These are phyloP conservation scores for Cistogaster globosa DNA, from an alignment of 2,888 invertebrate species.

Conservation along the genomic window DNA sequence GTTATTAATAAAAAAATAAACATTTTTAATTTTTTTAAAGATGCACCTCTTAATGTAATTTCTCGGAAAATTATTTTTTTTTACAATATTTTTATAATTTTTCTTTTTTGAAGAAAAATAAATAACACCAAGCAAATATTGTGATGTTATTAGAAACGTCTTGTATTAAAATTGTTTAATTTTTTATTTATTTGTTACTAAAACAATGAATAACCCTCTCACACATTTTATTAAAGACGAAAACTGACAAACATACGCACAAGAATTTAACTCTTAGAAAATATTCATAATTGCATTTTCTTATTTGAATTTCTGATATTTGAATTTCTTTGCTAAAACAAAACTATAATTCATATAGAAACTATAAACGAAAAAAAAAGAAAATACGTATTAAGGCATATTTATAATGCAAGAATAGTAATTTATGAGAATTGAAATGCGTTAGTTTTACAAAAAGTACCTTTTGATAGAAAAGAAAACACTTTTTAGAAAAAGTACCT, in stretches of 20 bases:
- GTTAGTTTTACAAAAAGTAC: too few species aligned
- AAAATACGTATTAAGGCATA: too few species aligned
- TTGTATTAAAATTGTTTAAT: neutral
- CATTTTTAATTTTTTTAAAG: too few species aligned
- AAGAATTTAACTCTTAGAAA: neutral
- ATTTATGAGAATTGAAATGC: too few species aligned
- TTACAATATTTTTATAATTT: neutral
- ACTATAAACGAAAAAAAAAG: neutral
- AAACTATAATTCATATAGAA: neutral
- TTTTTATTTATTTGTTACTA: too few species aligned
- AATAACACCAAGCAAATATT: neutral
- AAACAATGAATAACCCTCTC: too few species aligned
- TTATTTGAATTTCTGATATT: neutral
- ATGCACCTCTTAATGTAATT: conserved; percentile 46
- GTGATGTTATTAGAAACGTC: neutral
- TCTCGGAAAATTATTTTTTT: conserved; percentile 19
- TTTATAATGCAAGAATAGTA: too few species aligned
- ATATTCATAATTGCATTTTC: neutral
- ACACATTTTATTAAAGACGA: neutral
- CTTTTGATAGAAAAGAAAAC: too few species aligned
- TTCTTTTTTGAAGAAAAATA: conserved; percentile 7
- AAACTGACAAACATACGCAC: neutral
- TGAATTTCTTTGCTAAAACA: neutral
- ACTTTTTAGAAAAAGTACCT: too few species aligned
- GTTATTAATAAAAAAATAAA: too few species aligned